These are phyloP conservation scores for Anas bahamensis DNA, from an alignment of 2,797 vertebrate species.

Conservation along the genomic window DNA sequence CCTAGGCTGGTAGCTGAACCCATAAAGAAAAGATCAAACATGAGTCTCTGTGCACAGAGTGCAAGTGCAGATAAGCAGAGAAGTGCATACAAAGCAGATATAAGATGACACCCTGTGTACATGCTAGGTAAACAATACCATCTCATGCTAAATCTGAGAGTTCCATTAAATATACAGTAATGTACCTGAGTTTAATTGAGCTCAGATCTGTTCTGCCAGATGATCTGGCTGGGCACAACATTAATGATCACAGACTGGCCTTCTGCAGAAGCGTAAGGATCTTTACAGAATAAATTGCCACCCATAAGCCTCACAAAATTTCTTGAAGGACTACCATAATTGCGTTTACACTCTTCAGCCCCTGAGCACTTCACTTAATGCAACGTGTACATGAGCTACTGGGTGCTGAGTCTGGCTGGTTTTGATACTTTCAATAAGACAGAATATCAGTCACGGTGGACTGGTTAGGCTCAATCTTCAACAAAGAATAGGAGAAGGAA, in stretches of 20 bases:
- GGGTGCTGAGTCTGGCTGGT: neutral
- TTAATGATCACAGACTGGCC: neutral
- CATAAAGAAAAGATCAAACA: neutral
- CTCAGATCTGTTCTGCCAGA: neutral
- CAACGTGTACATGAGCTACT: neutral
- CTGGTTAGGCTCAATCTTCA: neutral
- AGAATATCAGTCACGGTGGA: neutral
- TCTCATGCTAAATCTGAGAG: neutral
- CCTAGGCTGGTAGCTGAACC: neutral
- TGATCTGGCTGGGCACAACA: neutral
- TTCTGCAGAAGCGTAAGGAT: neutral
- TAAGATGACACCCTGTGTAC: neutral
- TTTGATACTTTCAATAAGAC: neutral
- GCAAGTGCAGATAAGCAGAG: neutral
- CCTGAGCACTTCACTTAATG: neutral
- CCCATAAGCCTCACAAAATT: neutral
- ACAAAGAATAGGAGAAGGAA: neutral
- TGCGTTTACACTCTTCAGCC: neutral
- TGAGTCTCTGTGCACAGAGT: neutral
- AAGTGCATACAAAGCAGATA: neutral
- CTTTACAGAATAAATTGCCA: neutral
- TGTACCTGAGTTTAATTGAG: neutral
- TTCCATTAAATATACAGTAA: neutral
- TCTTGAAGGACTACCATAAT: neutral
- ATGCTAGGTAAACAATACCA: neutral